A percentile compares a stretch with the other conserved stretches of the same genome.
These are phyloP conservation scores for Crotalus adamanteus DNA, from an alignment of 2,797 vertebrate species.

Conservation along the genomic window DNA sequence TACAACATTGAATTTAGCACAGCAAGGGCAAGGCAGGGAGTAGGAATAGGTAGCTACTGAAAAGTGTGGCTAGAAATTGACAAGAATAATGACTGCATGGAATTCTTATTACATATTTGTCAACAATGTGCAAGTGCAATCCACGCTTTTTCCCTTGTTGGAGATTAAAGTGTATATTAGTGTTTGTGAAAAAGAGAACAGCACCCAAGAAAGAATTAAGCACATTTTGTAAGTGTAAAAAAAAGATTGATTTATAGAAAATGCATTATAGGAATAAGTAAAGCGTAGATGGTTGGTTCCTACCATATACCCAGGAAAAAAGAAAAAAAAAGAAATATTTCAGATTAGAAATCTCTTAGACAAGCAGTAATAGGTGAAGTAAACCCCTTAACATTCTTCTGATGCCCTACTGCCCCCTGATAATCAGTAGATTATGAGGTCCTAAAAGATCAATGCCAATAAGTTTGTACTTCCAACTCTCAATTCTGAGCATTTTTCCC, in stretches of 20 bases:
- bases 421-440: not conserved
- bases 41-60: not conserved
- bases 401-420: not conserved
- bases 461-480: not conserved
- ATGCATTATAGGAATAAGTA: not conserved
- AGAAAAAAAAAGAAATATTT: not conserved
- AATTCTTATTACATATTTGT: not conserved
- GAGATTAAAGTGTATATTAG: not conserved
- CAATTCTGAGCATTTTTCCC: not conserved
- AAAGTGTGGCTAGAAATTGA: constrained; percentile 17
- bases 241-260: not conserved
- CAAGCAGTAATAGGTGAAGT: not conserved
- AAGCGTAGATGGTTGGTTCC: not conserved
- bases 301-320: not conserved
- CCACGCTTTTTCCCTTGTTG: not conserved
- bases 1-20: constrained; percentile 5
- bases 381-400: not conserved
- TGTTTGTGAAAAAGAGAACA: not conserved
- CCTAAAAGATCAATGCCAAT: not conserved
- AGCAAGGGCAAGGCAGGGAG: constrained; percentile 16
- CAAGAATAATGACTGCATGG: constrained; percentile 3
- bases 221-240: not conserved
- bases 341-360: not conserved
- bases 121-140: not conserved
- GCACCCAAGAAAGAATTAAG: not conserved